Evolutionary conservation across 2,888 invertebrate species (phyloP).

Genomic region (Cataglyphis rosenhaueri): DNA sequence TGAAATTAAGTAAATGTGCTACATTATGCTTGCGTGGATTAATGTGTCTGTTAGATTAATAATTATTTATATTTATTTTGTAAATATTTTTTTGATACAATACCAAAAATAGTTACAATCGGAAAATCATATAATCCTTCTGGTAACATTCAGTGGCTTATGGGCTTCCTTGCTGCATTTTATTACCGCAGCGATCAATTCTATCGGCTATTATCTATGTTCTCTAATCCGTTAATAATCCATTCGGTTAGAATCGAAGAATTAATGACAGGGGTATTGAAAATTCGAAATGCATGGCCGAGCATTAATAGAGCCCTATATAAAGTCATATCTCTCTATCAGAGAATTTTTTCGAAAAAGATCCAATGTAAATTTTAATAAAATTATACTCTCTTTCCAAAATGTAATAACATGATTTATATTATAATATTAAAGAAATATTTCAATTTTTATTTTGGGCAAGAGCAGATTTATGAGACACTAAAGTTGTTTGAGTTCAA

Average conservation of each 20-base stretch:
- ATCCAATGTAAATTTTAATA: neutral
- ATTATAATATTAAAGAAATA: neutral
- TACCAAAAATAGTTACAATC: constrained; percentile 45
- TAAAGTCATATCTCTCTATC: neutral
- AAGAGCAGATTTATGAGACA: neutral
- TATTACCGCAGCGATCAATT: constrained; percentile 83
- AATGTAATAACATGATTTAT: neutral
- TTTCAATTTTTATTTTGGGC: constrained; percentile 1
- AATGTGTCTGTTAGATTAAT: neutral
- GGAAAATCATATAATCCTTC: constrained; percentile 69
- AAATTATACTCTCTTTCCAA: neutral
- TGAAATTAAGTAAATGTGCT: neutral
- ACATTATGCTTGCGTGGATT: neutral
- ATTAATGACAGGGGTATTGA: neutral
- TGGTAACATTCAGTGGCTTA: constrained; percentile 77
- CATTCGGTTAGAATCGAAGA: neutral
- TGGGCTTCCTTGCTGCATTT: constrained; percentile 72
- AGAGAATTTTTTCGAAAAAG: neutral
- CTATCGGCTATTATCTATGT: constrained; percentile 59
- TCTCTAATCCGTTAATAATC: constrained; percentile 28
- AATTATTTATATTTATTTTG: neutral
- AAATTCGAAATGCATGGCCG: neutral
- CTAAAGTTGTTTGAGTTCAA: neutral
- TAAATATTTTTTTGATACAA: neutral
- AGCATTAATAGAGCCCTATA: neutral